A percentile compares a stretch with the other conserved stretches of the same genome.
These are phyloP conservation scores for Leucosticte australis DNA, from an alignment of 2,113 vertebrate genomes.

Conservation along the genomic window DNA sequence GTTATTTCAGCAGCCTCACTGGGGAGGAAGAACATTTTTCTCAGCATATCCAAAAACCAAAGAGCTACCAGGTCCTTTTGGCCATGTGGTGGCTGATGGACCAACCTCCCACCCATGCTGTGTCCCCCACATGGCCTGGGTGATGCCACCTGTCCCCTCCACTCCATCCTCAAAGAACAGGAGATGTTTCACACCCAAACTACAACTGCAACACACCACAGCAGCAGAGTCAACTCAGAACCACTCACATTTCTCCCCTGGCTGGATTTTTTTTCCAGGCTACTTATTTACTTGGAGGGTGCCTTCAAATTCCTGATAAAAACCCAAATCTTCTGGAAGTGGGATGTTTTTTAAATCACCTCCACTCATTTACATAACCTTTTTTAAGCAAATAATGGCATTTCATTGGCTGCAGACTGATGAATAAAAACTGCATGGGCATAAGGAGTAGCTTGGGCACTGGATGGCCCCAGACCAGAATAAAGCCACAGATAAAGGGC, in stretches of 20 bases:
- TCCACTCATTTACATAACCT: background rate
- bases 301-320: background rate
- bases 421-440: background rate
- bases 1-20: background rate
- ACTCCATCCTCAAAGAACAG: background rate
- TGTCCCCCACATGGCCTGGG: rapidly evolving
- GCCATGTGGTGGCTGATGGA: background rate
- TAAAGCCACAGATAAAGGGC: background rate
- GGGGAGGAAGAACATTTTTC: background rate
- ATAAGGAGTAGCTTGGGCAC: background rate
- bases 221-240: background rate
- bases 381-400: background rate
- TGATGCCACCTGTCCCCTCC: background rate
- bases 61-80: background rate
- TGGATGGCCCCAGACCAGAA: background rate
- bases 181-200: background rate
- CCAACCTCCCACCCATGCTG: rapidly evolving
- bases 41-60: background rate
- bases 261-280: background rate
- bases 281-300: background rate
- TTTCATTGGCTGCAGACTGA: background rate
- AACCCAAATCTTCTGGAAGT: background rate
- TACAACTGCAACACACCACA: background rate
- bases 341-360: background rate
- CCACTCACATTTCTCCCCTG: background rate